Percentiles rank a stretch among this genome's conserved stretches.
phyloP scores from a whole-genome alignment of 1,140 invertebrate species.

The Ylistrum balloti region DNA sequence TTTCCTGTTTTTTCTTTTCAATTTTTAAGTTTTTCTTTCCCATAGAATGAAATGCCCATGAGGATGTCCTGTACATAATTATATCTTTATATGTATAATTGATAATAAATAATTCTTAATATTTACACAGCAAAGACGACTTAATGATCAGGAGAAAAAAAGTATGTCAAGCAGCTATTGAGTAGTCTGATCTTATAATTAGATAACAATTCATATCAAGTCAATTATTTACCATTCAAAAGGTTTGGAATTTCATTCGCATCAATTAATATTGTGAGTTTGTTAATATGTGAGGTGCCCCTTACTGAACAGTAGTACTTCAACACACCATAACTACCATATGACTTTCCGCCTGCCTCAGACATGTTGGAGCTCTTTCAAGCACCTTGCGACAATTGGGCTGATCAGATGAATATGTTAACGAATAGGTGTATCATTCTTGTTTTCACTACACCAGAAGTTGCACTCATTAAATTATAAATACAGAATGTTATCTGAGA shows the following conservation, averaged over 20 bases:
- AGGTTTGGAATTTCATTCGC: slow-evolving; percentile 38
- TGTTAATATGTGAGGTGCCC: neutral
- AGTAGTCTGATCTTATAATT: slow-evolving; percentile 1
- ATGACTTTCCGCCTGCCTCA: slow-evolving; percentile 31
- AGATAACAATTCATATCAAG: slow-evolving; percentile 40
- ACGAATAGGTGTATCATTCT: slow-evolving; percentile 38
- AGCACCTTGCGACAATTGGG: slow-evolving; percentile 31
- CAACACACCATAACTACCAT: neutral
- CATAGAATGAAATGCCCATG: neutral
- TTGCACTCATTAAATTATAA: slow-evolving; percentile 40
- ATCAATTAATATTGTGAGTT: slow-evolving; percentile 24
- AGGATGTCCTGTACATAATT: neutral
- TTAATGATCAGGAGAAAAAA: neutral
- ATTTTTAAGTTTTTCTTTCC: neutral
- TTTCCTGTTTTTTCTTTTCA: no score
- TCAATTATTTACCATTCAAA: slow-evolving; percentile 36
- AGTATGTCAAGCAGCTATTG: slow-evolving; percentile 22
- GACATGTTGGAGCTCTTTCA: slow-evolving; percentile 25
- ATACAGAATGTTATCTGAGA: slow-evolving; percentile 34
- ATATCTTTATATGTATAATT: neutral
- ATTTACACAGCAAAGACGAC: neutral
- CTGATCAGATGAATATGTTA: slow-evolving; percentile 19
- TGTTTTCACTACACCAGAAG: neutral
- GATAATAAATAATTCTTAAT: neutral
- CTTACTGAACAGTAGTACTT: neutral